Evolutionary conservation across 2,797 vertebrate genomes (phyloP).

Genomic region (Rhinogobio ventralis): DNA sequence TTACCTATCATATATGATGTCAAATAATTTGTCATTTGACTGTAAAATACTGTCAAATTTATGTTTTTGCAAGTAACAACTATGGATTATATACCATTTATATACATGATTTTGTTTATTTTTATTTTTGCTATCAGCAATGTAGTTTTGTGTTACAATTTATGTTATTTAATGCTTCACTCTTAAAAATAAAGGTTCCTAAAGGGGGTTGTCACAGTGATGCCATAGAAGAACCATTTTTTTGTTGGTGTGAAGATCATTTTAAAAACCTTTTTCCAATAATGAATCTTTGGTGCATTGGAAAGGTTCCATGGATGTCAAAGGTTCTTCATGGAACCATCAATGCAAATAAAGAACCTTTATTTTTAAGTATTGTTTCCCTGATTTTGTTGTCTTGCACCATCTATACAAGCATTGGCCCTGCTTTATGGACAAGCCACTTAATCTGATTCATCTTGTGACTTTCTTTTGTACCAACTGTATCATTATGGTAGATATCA

Average conservation of each 20-base stretch:
- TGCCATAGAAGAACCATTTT: background rate
- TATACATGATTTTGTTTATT: background rate
- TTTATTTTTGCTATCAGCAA: background rate
- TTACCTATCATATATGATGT: background rate
- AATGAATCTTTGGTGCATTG: too few species aligned
- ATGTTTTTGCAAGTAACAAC: background rate
- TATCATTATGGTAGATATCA: background rate
- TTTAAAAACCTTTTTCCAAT: too few species aligned
- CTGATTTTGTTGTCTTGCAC: background rate
- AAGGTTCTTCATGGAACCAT: background rate
- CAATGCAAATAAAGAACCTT: background rate
- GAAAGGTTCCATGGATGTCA: background rate
- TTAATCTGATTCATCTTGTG: background rate
- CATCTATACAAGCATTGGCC: background rate
- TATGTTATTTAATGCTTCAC: background rate
- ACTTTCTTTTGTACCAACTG: background rate
- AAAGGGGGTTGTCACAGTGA: background rate
- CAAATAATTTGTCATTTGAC: too few species aligned
- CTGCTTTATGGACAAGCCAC: background rate
- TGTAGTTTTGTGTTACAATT: background rate
- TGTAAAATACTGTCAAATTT: background rate
- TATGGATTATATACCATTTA: background rate
- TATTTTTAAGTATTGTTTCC: background rate
- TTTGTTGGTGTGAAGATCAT: background rate
- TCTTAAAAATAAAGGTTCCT: too few species aligned